Percentiles rank a stretch among this genome's conserved stretches.
These are phyloP conservation scores for Galeruca laticollis DNA, from an alignment of 2,888 invertebrate species.

Conservation along the genomic window DNA sequence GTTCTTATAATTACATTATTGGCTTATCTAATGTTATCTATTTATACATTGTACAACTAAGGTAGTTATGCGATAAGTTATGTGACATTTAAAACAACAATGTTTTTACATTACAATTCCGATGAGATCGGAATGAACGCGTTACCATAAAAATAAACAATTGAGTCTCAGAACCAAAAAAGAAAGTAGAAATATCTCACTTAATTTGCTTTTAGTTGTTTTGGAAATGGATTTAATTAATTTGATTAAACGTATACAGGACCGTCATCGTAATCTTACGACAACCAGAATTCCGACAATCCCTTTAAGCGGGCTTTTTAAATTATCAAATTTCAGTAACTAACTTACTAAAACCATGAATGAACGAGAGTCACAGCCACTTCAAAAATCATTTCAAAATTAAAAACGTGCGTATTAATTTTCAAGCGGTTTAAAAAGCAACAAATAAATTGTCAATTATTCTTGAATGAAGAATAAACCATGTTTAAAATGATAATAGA, in stretches of 20 bases:
- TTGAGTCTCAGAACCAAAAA: slow-evolving; percentile 21
- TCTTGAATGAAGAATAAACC: too few relatives aligned
- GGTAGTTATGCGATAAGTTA: slow-evolving; percentile 13
- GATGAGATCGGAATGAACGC: slow-evolving; percentile 20
- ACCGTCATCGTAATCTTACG: too few relatives aligned
- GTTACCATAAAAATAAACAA: slow-evolving; percentile 38
- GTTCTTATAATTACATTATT: not conserved
- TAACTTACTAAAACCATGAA: too few relatives aligned
- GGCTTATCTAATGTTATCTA: not conserved
- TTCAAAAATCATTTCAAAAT: too few relatives aligned
- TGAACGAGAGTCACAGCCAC: too few relatives aligned
- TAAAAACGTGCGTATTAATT: too few relatives aligned
- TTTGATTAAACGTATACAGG: not conserved
- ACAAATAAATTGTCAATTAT: too few relatives aligned
- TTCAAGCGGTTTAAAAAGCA: too few relatives aligned
- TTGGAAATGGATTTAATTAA: not conserved
- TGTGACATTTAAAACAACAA: slow-evolving; percentile 24
- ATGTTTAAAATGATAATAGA: too few relatives aligned
- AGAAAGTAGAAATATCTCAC: slow-evolving; percentile 28
- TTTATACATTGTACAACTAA: slow-evolving; percentile 11
- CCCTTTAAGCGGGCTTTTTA: too few relatives aligned
- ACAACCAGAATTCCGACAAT: too few relatives aligned
- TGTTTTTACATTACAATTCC: slow-evolving; percentile 35
- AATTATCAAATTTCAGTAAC: too few relatives aligned
- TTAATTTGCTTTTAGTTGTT: not conserved